Conservation (phyloP, 2,113 vertebrate genomes). For the Phylloscopus trochilus region DNA sequence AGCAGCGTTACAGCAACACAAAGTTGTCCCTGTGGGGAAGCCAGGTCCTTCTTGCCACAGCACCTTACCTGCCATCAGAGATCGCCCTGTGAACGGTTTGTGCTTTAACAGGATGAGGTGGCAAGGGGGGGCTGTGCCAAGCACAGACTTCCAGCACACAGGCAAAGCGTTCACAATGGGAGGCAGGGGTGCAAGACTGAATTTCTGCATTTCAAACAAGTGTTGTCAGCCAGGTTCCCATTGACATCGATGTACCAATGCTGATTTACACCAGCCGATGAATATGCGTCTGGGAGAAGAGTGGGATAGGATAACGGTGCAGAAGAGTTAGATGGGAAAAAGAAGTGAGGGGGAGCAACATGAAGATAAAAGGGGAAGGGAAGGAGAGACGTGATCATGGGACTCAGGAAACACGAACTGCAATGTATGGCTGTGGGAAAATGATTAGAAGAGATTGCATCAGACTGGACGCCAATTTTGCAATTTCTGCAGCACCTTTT, state of each 20-base stretch:
- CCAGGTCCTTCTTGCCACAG: neutral
- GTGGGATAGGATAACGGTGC: neutral
- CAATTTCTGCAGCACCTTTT: constrained; percentile 55
- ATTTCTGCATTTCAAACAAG: constrained; percentile 39
- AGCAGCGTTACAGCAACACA: neutral
- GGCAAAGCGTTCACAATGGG: neutral
- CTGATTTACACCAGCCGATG: neutral
- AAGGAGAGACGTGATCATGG: neutral
- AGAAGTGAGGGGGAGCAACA: neutral
- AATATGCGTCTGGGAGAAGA: neutral
- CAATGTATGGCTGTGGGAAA: neutral
- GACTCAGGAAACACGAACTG: neutral
- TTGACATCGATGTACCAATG: neutral
- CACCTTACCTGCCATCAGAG: neutral
- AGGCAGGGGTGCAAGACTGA: neutral
- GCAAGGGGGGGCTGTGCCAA: neutral
- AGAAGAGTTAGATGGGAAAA: neutral
- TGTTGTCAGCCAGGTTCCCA: neutral
- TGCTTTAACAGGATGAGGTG: neutral
- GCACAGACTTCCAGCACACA: neutral
- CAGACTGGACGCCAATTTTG: constrained; percentile 18
- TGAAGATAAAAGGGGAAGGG: constrained; percentile 29
- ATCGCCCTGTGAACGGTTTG: neutral
- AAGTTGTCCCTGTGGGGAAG: neutral
- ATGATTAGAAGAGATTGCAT: constrained; percentile 35